Base-by-base conservation (phyloP, 2,888 invertebrate species). In the Trichopria drosophilae region DNA sequence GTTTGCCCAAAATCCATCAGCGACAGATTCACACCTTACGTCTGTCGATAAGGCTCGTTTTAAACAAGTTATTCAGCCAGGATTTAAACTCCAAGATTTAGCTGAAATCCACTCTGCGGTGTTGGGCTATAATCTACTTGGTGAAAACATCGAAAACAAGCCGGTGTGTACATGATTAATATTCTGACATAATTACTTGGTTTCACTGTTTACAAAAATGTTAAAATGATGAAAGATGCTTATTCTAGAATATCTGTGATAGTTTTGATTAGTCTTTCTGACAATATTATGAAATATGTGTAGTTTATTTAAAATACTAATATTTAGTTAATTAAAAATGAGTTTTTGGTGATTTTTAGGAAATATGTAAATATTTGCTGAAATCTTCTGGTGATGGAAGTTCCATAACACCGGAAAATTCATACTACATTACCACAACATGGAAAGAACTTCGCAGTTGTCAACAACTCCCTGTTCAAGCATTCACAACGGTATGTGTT, bases 51-150 rank as follows among this genome's bases (percentile, higher is more conserved):
- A 65, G 60, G 12, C 44, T 3, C 69, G 68, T 37, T 58, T 74
- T 1, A 72, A 68, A 48, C 68, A 63, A 28, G 65, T 74, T 6
- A 51, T 76, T 3, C 66, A 70, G 48, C 60, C 68, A 9, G 74
- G 72, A 40, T 70, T 73, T 22, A 51, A 61, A 34, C 55, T 69
- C 3, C 51, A 80, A 59, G 89, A 90, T 69, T 67, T 88, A 35
- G 76, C 82, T 45, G 76, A 83, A 4, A 74, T 88, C 22, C 88
- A 90, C 71, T 87, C 88, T 78, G 85, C 88, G 3, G 80, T 86
- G 1, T 79, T 85, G 45, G 93, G 92, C 36, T 81, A 86, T 47
- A 84, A 82, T 60, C 76, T 85, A 35, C 77, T 90, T 2, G 85
- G 83, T 62, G 81, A 82, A 59, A 73, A 81, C 10, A 72, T 87